phyloP scores from a whole-genome alignment of 2,888 invertebrate species.

The Spodoptera picta region DNA sequence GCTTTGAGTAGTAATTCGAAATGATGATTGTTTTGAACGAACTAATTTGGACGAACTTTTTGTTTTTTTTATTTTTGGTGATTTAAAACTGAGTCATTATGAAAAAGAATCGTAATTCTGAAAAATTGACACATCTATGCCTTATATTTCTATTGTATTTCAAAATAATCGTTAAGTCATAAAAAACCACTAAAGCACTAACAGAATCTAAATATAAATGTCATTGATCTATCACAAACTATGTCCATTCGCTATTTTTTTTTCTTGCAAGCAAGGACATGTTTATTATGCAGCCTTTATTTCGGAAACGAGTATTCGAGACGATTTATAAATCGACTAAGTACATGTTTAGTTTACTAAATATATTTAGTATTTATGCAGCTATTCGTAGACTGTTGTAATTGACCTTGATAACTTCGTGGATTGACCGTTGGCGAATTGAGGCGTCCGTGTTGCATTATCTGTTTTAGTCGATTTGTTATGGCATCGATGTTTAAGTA shows the following conservation, averaged over 20 bases:
- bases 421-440: conserved; percentile 55
- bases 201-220: conserved; percentile 18
- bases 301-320: conserved; percentile 50
- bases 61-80: too few species aligned
- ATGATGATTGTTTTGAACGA: background rate
- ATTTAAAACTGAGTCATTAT: background rate
- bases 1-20: background rate
- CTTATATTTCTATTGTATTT: conserved; percentile 3
- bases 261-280: conserved; percentile 44
- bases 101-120: background rate
- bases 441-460: conserved; percentile 3
- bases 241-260: conserved; percentile 31
- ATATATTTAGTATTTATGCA: conserved; percentile 28
- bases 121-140: background rate
- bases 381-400: conserved; percentile 60
- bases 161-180: conserved; percentile 9
- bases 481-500: conserved; percentile 1
- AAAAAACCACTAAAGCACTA: background rate
- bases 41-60: too few species aligned
- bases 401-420: conserved; percentile 61
- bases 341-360: conserved; percentile 54
- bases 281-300: conserved; percentile 50
- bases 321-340: conserved; percentile 46
- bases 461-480: conserved; percentile 28
- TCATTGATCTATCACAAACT: conserved; percentile 23